These are phyloP conservation scores for Cydia amplana DNA, from an alignment of 1,140 invertebrate genomes.

Conservation along the genomic window DNA sequence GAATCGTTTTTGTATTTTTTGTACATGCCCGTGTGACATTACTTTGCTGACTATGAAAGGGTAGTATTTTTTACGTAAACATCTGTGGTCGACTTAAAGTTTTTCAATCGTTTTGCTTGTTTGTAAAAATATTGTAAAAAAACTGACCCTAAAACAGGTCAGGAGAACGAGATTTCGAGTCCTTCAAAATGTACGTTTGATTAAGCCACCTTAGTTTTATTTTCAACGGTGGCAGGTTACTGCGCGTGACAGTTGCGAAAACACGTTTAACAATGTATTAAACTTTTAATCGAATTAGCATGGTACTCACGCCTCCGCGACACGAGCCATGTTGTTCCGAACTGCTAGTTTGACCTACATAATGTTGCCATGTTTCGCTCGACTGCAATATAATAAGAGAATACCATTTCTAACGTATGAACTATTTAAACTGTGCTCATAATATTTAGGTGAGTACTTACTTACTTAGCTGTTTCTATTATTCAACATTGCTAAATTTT, in stretches of 20 bases:
- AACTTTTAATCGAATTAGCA: constrained; percentile 10
- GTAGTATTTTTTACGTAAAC: no score
- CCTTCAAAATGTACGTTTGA: no score
- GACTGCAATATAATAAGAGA: constrained; percentile 12
- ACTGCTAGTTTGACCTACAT: constrained; percentile 32
- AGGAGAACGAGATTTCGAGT: no score
- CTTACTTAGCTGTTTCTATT: not conserved
- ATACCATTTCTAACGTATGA: not conserved
- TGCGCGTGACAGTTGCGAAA: not conserved
- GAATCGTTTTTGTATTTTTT: no score
- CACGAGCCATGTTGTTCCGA: constrained; percentile 20
- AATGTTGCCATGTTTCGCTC: constrained; percentile 23
- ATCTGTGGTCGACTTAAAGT: no score
- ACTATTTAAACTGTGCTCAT: not conserved
- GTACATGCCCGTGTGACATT: no score
- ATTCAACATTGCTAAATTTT: not conserved
- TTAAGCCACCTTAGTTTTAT: no score
- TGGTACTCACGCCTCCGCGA: not conserved
- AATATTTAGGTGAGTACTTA: not conserved
- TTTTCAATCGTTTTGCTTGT: no score
- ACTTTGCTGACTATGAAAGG: no score
- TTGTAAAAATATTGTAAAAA: no score
- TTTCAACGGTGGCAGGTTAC: not conserved
- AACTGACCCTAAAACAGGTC: no score
- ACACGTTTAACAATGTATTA: constrained; percentile 25